phyloP scores from a whole-genome alignment of 2,113 vertebrate genomes.

The Myiagra hebetior region DNA sequence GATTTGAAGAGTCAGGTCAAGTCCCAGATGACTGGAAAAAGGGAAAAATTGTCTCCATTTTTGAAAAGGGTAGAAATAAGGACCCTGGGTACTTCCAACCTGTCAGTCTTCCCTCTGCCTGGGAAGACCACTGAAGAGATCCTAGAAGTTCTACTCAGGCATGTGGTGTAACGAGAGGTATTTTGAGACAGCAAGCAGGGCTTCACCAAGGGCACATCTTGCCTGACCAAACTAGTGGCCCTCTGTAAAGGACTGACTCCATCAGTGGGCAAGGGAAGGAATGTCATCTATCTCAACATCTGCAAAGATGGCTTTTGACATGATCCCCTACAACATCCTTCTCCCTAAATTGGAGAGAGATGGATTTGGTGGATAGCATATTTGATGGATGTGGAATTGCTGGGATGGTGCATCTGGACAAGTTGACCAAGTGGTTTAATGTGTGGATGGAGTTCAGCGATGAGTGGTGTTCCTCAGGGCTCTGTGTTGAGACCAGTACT shows the following conservation, averaged over 20 bases:
- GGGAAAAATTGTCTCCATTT: background rate
- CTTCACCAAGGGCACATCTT: background rate
- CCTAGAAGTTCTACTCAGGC: background rate
- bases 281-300: background rate
- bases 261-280: background rate
- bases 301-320: background rate
- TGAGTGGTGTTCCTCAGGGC: background rate
- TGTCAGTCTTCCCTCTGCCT: background rate
- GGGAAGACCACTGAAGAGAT: background rate
- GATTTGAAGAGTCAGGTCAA: background rate
- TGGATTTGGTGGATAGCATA: background rate
- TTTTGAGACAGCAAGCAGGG: background rate
- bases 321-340: rapidly evolving
- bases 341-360: background rate
- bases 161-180: background rate
- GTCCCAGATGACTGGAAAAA: background rate
- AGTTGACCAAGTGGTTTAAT: background rate
- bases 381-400: background rate
- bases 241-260: background rate
- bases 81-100: background rate
- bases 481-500: background rate
- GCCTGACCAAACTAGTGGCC: background rate
- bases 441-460: background rate
- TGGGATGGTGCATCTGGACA: background rate
- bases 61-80: background rate